phyloP scores from a whole-genome alignment of 2,797 vertebrate genomes.

The Smutsia gigantea region DNA sequence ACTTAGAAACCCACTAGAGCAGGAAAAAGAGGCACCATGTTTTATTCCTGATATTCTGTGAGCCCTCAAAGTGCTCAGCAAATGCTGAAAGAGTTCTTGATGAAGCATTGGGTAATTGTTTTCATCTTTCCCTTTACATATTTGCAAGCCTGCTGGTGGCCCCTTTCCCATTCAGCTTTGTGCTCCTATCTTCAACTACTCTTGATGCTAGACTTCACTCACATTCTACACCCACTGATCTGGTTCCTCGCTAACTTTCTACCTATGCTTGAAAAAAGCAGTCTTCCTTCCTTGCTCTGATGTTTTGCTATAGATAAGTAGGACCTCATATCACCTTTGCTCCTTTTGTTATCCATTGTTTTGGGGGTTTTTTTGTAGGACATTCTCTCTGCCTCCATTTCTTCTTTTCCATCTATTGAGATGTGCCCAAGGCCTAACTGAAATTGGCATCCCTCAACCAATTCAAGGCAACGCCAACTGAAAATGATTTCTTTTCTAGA shows the following conservation, averaged over 20 bases:
- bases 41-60: not conserved
- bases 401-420: not conserved
- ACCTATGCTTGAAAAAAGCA: not conserved
- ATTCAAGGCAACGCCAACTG: not conserved
- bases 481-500: slow-evolving; percentile 30
- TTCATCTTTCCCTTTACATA: slow-evolving; percentile 1
- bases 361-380: not conserved
- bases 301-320: not conserved
- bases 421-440: not conserved
- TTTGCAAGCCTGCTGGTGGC: not conserved
- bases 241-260: not conserved
- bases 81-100: not conserved
- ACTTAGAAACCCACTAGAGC: not conserved
- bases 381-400: not conserved
- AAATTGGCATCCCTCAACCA: not conserved
- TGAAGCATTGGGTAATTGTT: not conserved
- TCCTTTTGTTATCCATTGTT: not conserved
- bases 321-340: not conserved
- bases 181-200: not conserved
- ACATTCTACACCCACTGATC: not conserved
- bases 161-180: not conserved
- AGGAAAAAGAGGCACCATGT: not conserved
- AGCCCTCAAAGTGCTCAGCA: not conserved
- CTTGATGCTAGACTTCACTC: not conserved
- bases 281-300: not conserved